Conservation (phyloP, 2,888 invertebrate genomes). For the Andrena marginata region DNA sequence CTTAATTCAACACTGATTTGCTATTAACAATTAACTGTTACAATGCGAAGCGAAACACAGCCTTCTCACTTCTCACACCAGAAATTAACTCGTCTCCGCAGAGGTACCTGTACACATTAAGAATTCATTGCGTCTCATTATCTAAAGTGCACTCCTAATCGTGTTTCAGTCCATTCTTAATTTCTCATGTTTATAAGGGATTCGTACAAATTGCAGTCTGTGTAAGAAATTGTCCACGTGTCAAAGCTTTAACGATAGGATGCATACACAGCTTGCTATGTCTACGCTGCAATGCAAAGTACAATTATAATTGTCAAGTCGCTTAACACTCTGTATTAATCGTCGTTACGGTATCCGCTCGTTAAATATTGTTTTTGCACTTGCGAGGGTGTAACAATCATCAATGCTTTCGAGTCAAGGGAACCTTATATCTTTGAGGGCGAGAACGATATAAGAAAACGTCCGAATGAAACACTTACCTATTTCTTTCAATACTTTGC, state of each 20-base stretch:
- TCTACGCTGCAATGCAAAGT: constrained; percentile 48
- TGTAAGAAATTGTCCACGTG: constrained; percentile 16
- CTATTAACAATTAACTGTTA: constrained; percentile 21
- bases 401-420: background rate
- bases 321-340: constrained; percentile 41
- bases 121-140: constrained; percentile 58
- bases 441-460: constrained; percentile 21
- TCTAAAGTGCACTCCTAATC: constrained; percentile 15
- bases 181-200: constrained; percentile 18
- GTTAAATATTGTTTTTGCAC: constrained; percentile 32
- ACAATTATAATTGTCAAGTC: constrained; percentile 35
- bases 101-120: constrained; percentile 71
- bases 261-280: constrained; percentile 55
- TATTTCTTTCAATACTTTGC: background rate
- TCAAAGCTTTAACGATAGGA: constrained; percentile 37
- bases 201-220: constrained; percentile 12
- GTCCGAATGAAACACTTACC: constrained; percentile 9
- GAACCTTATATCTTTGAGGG: constrained; percentile 47
- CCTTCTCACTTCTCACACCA: constrained; percentile 46
- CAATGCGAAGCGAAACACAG: constrained; percentile 26
- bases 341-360: constrained; percentile 20
- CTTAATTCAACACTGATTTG: constrained; percentile 8
- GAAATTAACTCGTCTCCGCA: constrained; percentile 43
- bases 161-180: background rate
- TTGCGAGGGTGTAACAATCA: constrained; percentile 7